Evolutionary conservation across 2,113 vertebrate species (phyloP).

Genomic region (Cebidichthys violaceus): DNA sequence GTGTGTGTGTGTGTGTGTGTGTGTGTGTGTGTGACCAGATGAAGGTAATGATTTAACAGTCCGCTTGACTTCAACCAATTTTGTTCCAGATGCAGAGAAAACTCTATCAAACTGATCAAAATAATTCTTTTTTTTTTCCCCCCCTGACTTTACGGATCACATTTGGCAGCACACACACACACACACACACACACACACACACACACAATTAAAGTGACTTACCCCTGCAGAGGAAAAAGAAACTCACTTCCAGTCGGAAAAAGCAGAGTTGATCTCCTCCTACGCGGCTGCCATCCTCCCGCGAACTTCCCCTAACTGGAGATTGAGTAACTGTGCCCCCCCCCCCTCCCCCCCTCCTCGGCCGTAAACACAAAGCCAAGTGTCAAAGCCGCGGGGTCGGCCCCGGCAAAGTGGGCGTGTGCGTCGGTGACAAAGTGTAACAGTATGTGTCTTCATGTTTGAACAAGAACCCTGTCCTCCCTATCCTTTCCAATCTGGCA

Average conservation of each 20-base stretch:
- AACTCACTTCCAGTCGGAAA: constrained; percentile 38
- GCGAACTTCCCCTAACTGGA: constrained; percentile 60
- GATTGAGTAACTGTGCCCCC: constrained; percentile 39
- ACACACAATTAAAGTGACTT: constrained; percentile 47
- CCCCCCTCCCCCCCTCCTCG: too few relatives aligned
- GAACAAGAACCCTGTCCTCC: constrained; percentile 64
- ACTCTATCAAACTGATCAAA: constrained; percentile 3
- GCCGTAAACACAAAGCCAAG: constrained; percentile 53
- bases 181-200: too few relatives aligned
- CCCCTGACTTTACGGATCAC: neutral
- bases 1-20: too few relatives aligned
- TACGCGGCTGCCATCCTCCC: constrained; percentile 35
- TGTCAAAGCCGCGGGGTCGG: constrained; percentile 58
- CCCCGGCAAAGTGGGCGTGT: neutral
- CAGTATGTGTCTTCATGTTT: constrained; percentile 59
- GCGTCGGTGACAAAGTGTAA: constrained; percentile 57
- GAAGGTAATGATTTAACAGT: constrained; percentile 1
- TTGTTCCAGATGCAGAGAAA: constrained; percentile 19
- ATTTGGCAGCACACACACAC: neutral
- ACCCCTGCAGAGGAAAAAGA: constrained; percentile 46
- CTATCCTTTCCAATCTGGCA: constrained; percentile 72
- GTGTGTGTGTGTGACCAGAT: too few relatives aligned
- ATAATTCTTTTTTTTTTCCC: neutral
- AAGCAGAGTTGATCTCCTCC: constrained; percentile 66
- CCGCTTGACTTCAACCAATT: neutral